Conservation (phyloP, 2,113 vertebrate species). For the Cryptoleucopteryx plumbea region DNA sequence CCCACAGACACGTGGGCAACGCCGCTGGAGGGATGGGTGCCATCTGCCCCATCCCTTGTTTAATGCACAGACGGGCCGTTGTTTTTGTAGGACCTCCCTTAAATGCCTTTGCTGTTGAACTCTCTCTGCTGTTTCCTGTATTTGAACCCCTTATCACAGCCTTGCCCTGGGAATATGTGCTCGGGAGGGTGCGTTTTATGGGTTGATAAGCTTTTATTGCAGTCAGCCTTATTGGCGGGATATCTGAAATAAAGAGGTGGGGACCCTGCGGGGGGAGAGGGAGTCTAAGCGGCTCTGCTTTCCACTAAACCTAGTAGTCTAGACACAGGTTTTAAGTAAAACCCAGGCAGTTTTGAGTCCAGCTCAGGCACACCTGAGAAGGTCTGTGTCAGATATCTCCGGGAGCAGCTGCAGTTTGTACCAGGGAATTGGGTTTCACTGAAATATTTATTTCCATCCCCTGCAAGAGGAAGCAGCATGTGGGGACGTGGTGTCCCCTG, state of each 20-base stretch:
- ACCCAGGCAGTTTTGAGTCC: neutral
- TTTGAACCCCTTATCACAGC: constrained; percentile 12
- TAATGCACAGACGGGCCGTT: accelerated
- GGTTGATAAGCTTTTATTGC: constrained; percentile 34
- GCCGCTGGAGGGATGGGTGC: neutral
- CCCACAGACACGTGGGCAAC: neutral
- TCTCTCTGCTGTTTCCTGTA: neutral
- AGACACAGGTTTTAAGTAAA: neutral
- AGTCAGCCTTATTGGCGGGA: neutral
- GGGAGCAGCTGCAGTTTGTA: neutral
- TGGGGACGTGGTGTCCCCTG: neutral
- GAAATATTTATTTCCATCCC: neutral
- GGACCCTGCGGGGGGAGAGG: accelerated
- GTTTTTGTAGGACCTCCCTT: neutral
- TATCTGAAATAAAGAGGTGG: neutral
- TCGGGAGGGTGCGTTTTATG: neutral
- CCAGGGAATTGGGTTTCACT: neutral
- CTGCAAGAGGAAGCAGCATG: neutral
- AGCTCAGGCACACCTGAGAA: neutral
- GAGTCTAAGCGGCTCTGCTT: neutral
- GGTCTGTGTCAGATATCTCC: neutral
- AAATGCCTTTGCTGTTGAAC: neutral
- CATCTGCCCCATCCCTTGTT: accelerated
- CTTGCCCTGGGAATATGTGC: neutral
- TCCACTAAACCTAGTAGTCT: neutral